Base-by-base conservation (phyloP, 2,888 invertebrate genomes). In the Nomada lathburiana region DNA sequence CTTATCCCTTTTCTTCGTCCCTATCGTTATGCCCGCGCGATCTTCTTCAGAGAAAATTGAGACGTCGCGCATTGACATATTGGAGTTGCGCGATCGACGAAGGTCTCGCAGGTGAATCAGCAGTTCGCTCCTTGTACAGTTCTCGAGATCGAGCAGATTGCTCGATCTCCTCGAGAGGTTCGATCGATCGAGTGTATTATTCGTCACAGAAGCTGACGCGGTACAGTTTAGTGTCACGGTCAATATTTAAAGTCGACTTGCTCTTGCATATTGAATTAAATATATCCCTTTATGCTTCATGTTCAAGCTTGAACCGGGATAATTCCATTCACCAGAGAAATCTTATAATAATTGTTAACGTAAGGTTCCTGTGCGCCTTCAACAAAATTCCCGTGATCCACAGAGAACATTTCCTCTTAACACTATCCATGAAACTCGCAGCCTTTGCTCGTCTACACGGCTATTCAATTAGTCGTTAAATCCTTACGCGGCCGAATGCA, bases 381-480 rank as follows among this genome's bases (percentile, higher is more conserved):
- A 16, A 3, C 20, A 11, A 53, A 20, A 65, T 65, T 59, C n/a
- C 11, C 63, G 10, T 7, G 23, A 16, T 18, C 20, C 18, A 7
- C 68, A 16, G 10, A 2, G 16, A 36, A 26, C 52, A 47, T 36
- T 44, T 26, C 10, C 44, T 60, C 44, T 47, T 4, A n/a, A n/a
- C 44, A 16, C 57, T 44, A 44, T 9, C n/a, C 64, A 26, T n/a
- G 42, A 65, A 67, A 62, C 65, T 23, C 9, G 13, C 42, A 23
- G n/a, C 65, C 52, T 18, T 29, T 20, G 59, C 60, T 26, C 23
- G 44, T 55, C 18, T 65, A 81, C 81, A 74, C 71, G 76, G 72
- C 2, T 71, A 68, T 82, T 72, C 76, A 80, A 82, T 82, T 81
- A 82, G 76, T 71, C 71, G 50, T 71, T 75, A 72, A 7, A 82